Percentiles rank a stretch among this genome's conserved stretches.
These are phyloP conservation scores for Planiliza haematocheilus DNA, from an alignment of 2,113 vertebrate genomes.

Conservation along the genomic window DNA sequence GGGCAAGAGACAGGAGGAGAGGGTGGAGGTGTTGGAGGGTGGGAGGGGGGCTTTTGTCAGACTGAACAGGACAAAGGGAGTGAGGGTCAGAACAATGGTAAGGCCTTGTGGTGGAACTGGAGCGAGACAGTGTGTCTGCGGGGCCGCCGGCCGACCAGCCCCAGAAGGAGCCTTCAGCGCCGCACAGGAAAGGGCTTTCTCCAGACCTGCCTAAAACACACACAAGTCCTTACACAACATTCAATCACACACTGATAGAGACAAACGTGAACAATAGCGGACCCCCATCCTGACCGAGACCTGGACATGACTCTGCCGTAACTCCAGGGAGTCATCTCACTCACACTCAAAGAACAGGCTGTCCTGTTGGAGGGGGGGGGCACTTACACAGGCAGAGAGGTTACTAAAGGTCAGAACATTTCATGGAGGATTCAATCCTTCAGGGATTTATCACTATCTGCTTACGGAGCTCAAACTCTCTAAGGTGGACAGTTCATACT, in stretches of 20 bases:
- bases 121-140: constrained; percentile 84
- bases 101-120: constrained; percentile 79
- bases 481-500: not conserved
- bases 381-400: constrained; percentile 24
- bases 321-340: constrained; percentile 72
- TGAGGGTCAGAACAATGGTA: constrained; percentile 81
- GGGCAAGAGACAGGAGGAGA: constrained; percentile 51
- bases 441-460: constrained; percentile 13
- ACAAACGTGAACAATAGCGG: constrained; percentile 68
- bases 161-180: constrained; percentile 71
- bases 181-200: constrained; percentile 84
- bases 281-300: constrained; percentile 65
- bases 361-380: constrained; percentile 47
- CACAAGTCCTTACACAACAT: constrained; percentile 46
- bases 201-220: constrained; percentile 56
- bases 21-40: constrained; percentile 50
- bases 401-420: constrained; percentile 40
- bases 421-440: constrained; percentile 2
- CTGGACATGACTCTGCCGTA: constrained; percentile 60
- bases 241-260: constrained; percentile 56
- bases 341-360: constrained; percentile 59
- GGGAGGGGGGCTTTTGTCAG: constrained; percentile 30
- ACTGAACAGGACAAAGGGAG: constrained; percentile 75
- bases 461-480: constrained; percentile 45
- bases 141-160: constrained; percentile 63